A percentile compares a stretch with the other conserved stretches of the same genome.
Conservation (phyloP, 2,888 invertebrate species). For the Aphidius colemani region DNA sequence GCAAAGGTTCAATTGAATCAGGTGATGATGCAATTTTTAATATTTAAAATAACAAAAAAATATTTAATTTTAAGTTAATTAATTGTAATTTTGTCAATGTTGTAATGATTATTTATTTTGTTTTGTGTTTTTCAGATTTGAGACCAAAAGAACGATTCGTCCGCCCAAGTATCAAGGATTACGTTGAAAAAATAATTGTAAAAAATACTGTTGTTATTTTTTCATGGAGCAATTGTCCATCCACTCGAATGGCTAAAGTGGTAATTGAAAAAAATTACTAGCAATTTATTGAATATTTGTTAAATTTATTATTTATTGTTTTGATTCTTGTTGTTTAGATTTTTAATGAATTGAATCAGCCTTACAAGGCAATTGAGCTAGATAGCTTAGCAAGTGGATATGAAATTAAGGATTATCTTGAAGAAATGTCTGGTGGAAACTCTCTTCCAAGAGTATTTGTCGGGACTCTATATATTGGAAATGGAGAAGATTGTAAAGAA, state of each 20-base stretch:
- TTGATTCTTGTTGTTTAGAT: constrained; percentile 62
- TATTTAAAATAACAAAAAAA: too few relatives aligned
- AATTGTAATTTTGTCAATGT: too few relatives aligned
- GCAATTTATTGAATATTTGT: too few relatives aligned
- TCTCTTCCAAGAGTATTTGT: constrained; percentile 95
- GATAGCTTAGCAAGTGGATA: constrained; percentile 72
- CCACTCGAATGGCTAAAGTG: constrained; percentile 87
- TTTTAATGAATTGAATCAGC: constrained; percentile 71
- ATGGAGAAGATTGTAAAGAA: constrained; percentile 85
- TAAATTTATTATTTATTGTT: too few relatives aligned
- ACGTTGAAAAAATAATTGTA: constrained; percentile 70
- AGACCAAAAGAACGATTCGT: too few relatives aligned
- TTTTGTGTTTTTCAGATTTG: too few relatives aligned
- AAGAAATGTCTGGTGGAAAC: constrained; percentile 79
- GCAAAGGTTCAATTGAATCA: too few relatives aligned
- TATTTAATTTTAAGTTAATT: too few relatives aligned
- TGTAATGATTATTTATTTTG: too few relatives aligned
- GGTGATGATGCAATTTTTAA: too few relatives aligned
- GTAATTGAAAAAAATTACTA: constrained; percentile 60
- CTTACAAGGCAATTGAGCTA: constrained; percentile 78
- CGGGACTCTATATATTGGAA: constrained; percentile 87
- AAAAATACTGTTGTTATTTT: constrained; percentile 86
- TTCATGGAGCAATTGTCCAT: constrained; percentile 89
- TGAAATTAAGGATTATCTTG: constrained; percentile 79
- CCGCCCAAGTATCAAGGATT: constrained; percentile 25